A percentile compares a stretch with the other conserved stretches of the same genome.
Conservation (phyloP, 2,113 vertebrate genomes). For the Chiloscyllium plagiosum region DNA sequence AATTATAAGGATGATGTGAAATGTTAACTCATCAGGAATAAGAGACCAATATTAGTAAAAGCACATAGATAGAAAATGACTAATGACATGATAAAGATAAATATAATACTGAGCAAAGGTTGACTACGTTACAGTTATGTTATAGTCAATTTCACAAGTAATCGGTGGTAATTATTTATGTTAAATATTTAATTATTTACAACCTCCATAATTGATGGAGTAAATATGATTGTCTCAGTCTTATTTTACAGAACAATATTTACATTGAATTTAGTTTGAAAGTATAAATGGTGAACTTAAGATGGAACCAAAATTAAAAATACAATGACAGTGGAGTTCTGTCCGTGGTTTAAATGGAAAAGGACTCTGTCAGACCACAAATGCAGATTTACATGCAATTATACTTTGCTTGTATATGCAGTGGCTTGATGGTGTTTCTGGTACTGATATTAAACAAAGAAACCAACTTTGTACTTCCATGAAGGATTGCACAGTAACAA, state of each 20-base stretch:
- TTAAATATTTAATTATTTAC: background rate
- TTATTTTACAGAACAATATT: background rate
- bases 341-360: too few relatives aligned
- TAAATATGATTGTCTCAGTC: background rate
- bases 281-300: background rate
- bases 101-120: background rate
- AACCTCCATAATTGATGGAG: background rate
- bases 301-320: background rate
- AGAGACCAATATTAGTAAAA: background rate
- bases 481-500: background rate
- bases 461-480: background rate
- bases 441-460: background rate
- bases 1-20: background rate
- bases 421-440: background rate
- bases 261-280: background rate
- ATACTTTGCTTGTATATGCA: background rate
- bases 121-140: too few relatives aligned
- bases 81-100: background rate
- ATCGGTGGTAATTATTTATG: background rate
- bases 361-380: background rate
- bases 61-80: background rate
- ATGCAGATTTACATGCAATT: background rate
- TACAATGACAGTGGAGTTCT: background rate
- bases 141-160: background rate
- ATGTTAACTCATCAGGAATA: background rate